phyloP scores from a whole-genome alignment of 2,797 vertebrate genomes.

The Neopelma chrysocephalum region DNA sequence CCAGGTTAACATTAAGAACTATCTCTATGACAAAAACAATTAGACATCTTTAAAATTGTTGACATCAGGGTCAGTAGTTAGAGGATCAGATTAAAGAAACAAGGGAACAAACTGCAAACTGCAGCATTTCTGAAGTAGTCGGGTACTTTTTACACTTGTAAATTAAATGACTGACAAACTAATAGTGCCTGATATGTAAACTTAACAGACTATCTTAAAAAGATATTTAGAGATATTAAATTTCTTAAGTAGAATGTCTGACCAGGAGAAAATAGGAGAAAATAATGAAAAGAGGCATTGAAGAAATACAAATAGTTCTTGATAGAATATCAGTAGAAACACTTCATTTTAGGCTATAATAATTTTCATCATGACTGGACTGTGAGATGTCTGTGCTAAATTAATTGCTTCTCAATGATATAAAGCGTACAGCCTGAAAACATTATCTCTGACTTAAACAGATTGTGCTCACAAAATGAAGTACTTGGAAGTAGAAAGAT shows the following conservation, averaged over 20 bases:
- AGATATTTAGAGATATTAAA: neutral
- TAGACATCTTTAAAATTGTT: neutral
- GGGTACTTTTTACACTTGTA: neutral
- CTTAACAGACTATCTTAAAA: neutral
- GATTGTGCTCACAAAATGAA: neutral
- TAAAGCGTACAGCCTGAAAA: neutral
- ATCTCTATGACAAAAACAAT: neutral
- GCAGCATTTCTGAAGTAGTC: neutral
- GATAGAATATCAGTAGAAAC: neutral
- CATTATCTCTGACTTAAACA: neutral
- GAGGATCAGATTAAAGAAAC: neutral
- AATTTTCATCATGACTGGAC: neutral
- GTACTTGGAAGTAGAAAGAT: neutral
- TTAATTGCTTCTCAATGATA: neutral
- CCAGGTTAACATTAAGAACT: neutral
- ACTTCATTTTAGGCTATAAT: neutral
- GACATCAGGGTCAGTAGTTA: neutral
- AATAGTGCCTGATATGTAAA: neutral
- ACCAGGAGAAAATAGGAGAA: neutral
- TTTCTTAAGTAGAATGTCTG: neutral
- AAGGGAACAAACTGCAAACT: neutral
- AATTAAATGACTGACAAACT: neutral
- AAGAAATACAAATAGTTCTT: neutral
- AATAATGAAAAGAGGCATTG: neutral
- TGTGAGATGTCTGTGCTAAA: neutral